phyloP scores from a whole-genome alignment of 1,140 invertebrate species.

The Globodera ellingtonae region DNA sequence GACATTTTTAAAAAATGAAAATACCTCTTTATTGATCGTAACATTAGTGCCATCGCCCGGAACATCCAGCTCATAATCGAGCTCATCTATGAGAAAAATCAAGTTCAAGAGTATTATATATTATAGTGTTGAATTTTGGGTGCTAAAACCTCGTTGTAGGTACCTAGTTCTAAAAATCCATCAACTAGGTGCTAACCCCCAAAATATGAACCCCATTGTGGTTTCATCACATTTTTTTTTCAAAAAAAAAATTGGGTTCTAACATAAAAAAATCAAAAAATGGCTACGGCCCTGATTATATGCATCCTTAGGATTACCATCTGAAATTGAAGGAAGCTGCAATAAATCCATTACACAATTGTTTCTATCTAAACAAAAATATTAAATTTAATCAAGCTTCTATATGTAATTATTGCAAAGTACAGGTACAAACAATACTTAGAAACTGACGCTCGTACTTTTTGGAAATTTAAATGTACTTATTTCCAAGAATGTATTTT shows the following conservation, averaged over 20 bases:
- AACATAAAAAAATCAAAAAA: no score
- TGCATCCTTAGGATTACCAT: slow-evolving; percentile 3
- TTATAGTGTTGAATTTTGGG: no score
- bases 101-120: no score
- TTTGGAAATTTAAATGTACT: no score
- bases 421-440: no score
- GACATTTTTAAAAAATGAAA: neutral
- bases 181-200: neutral
- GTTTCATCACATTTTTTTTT: no score
- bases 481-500: neutral
- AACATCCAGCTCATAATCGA: slow-evolving; percentile 29
- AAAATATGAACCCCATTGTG: neutral
- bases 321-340: slow-evolving; percentile 29
- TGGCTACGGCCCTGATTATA: no score
- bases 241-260: no score
- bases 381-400: neutral
- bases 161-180: no score
- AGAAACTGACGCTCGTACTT: no score
- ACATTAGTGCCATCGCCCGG: neutral
- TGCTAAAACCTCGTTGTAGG: neutral
- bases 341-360: slow-evolving; percentile 8
- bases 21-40: neutral
- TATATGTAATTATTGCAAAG: neutral
- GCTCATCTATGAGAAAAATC: slow-evolving; percentile 3
- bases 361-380: neutral